Base-by-base conservation (phyloP, 2,888 invertebrate genomes). In the Bellardia bayeri region DNA sequence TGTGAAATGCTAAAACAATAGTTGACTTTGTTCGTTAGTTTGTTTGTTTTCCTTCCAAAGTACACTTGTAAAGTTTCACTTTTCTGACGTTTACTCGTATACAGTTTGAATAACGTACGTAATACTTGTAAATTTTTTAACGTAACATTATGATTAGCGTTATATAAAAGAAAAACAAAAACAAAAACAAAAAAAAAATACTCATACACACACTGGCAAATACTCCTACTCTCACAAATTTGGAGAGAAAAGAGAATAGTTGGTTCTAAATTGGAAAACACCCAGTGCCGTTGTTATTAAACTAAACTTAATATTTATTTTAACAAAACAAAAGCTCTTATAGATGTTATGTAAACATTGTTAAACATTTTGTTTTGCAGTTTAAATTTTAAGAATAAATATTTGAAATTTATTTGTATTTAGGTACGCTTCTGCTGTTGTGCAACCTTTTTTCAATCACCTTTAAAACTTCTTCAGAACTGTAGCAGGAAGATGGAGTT, bases 111-210 rank as follows among this genome's bases (percentile, higher is more conserved):
- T 82, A 66, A 82, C 81, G 81, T 76, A 54, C 56, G 81, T 71
- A 76, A 85, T 72, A 85, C 85, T 85, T 85, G 81, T 51, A 78
- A 85, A 85, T 37, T 85, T 82, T 72, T 66, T 78, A 76, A 76
- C 80, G 82, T 85, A 78, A 85, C 81, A 82, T 85, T 85, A 64
- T 76, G 72, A 82, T 72, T 78, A 78, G 82, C 82, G 51, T 85
- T 71, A 61, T 64, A 64, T 56, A 81, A 76, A 74, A 63, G 30
- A 58, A 7, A 51, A 84, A 72, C 42, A 72, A 64, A 56, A 74
- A 63, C 40, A 58, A 7, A 51, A 84, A 72, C 42, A 72, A 64
- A 56, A 56, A 51, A 30, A 14, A 56, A 64, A n/a, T 63, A 37
- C 58, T 58, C 23, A 56, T 56, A 56, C 56, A 23, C 16, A 54